These are phyloP conservation scores for Lithophane ornitopus DNA, from an alignment of 2,888 invertebrate species.

Conservation along the genomic window DNA sequence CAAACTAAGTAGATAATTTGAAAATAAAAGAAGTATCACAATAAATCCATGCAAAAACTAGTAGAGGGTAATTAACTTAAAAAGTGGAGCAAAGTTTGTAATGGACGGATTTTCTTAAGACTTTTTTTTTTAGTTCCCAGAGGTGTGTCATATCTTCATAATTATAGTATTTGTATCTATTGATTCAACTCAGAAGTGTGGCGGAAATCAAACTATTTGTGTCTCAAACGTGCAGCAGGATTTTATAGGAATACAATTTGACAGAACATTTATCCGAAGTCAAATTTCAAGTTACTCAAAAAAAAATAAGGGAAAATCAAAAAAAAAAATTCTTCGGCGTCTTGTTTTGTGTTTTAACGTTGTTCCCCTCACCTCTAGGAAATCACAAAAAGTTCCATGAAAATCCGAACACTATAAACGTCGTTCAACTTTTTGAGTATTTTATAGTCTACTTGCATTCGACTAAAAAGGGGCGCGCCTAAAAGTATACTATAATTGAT, in stretches of 20 bases:
- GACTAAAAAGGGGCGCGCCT: slow-evolving; percentile 16
- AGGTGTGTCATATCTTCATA: background rate
- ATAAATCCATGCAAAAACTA: slow-evolving; percentile 60
- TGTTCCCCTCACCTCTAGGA: background rate
- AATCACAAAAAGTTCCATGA: background rate
- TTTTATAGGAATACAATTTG: background rate
- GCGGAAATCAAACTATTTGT: too few relatives aligned
- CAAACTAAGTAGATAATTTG: background rate
- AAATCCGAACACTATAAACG: background rate
- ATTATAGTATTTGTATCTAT: background rate
- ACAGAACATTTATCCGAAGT: background rate
- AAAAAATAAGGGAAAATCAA: too few relatives aligned
- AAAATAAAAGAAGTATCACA: slow-evolving; percentile 28
- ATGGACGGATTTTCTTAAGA: background rate
- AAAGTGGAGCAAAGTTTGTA: background rate
- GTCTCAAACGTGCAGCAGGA: background rate
- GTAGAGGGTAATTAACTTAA: background rate
- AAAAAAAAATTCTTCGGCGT: background rate
- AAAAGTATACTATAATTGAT: slow-evolving; percentile 7
- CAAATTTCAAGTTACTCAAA: background rate
- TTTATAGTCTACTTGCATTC: slow-evolving; percentile 7
- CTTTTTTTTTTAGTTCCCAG: background rate
- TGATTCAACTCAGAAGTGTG: background rate
- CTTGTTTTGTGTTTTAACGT: too few relatives aligned
- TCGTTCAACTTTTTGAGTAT: background rate